These are phyloP conservation scores for Seira sanloemensis DNA, from an alignment of 2,888 invertebrate species.

Conservation along the genomic window DNA sequence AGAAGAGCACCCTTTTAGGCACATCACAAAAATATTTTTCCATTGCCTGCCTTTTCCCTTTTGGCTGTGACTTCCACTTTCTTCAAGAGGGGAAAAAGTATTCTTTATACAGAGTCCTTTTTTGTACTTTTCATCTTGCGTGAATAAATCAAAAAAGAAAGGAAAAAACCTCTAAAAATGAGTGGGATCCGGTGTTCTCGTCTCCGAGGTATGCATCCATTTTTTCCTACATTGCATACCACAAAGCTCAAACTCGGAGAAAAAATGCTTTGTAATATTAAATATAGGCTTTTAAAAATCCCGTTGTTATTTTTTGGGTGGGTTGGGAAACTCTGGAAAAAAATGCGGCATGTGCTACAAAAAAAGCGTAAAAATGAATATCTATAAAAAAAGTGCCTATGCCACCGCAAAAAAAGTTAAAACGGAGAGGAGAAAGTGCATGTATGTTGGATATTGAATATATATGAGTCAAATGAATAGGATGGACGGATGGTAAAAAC, in stretches of 20 bases:
- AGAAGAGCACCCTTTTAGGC: slow-evolving; percentile 43
- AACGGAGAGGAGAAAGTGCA: slow-evolving; percentile 26
- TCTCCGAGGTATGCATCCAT: slow-evolving; percentile 32
- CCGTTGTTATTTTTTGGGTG: slow-evolving; percentile 53
- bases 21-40: too few species aligned
- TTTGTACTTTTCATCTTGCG: slow-evolving; percentile 59
- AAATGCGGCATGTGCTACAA: slow-evolving; percentile 60
- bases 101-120: too few species aligned
- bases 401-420: slow-evolving; percentile 44
- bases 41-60: slow-evolving; percentile 29
- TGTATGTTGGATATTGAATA: neutral
- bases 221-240: slow-evolving; percentile 24
- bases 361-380: slow-evolving; percentile 62
- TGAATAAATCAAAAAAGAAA: slow-evolving; percentile 62
- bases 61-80: slow-evolving; percentile 41
- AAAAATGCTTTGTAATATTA: too few species aligned
- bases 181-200: slow-evolving; percentile 51
- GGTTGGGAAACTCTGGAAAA: slow-evolving; percentile 40
- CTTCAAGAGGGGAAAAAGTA: too few species aligned
- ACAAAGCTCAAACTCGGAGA: too few species aligned
- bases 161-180: too few species aligned
- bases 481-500: slow-evolving; percentile 20
- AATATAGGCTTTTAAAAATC: too few species aligned
- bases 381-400: slow-evolving; percentile 34
- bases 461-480: slow-evolving; percentile 5